Evolutionary conservation across 2,113 vertebrate genomes (phyloP).

Genomic region (Machaerirhynchus nigripectus): DNA sequence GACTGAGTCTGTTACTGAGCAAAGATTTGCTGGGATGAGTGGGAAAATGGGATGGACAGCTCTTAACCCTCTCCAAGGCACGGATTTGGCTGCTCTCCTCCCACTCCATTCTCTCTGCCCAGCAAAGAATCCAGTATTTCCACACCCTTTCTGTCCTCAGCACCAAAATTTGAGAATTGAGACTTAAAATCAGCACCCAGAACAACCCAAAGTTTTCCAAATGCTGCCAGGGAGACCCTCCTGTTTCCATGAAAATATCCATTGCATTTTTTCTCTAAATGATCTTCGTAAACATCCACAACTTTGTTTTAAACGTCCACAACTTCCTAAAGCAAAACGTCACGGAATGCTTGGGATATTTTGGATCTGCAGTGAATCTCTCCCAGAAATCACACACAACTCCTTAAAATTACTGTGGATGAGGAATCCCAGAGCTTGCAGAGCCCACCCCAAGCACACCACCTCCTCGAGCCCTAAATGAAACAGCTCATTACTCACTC

Average conservation of each 20-base stretch:
- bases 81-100: background rate
- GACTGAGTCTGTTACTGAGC: background rate
- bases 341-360: background rate
- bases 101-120: background rate
- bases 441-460: background rate
- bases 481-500: background rate
- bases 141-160: background rate
- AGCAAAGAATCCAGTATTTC: background rate
- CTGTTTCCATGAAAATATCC: background rate
- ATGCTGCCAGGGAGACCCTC: background rate
- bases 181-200: background rate
- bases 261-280: background rate
- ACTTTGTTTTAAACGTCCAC: background rate
- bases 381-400: background rate
- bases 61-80: background rate
- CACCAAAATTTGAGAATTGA: background rate
- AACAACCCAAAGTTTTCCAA: background rate
- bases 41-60: background rate
- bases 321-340: background rate
- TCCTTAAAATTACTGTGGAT: background rate
- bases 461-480: background rate
- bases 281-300: background rate
- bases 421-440: background rate
- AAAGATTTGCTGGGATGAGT: background rate
- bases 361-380: background rate